Conservation (phyloP, 2,797 vertebrate species). For the Hyperoplus immaculatus region DNA sequence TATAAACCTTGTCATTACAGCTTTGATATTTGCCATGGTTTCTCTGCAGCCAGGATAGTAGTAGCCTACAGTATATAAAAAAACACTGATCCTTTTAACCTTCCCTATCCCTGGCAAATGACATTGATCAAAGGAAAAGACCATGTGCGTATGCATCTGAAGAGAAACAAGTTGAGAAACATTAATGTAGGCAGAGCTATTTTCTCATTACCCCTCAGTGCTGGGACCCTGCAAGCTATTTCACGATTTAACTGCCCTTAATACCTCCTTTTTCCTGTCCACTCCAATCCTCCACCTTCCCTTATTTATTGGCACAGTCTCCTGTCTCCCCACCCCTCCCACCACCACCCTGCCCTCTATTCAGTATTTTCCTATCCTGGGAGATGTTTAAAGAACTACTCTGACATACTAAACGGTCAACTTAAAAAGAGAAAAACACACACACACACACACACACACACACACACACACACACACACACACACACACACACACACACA, state of each 20-base stretch:
- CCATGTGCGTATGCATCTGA: conserved; percentile 58
- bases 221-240: conserved; percentile 55
- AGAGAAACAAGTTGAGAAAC: conserved; percentile 65
- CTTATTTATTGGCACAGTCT: conserved; percentile 38
- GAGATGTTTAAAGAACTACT: conserved; percentile 52
- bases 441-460: background rate
- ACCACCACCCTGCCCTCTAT: conserved; percentile 22
- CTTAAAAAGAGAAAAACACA: conserved; percentile 38
- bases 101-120: conserved; percentile 68
- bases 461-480: background rate
- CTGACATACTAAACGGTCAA: conserved; percentile 64
- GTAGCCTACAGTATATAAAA: conserved; percentile 60
- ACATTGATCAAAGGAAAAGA: conserved; percentile 69
- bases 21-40: conserved; percentile 65
- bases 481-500: too few species aligned
- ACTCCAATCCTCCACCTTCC: conserved; percentile 45
- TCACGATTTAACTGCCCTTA: conserved; percentile 48
- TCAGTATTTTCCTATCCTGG: conserved; percentile 31
- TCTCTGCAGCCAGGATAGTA: conserved; percentile 48
- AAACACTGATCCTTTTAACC: conserved; percentile 78
- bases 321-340: conserved; percentile 19
- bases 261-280: conserved; percentile 57
- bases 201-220: conserved; percentile 69
- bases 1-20: conserved; percentile 69
- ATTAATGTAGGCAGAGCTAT: conserved; percentile 80